Evolutionary conservation across 2,113 vertebrate genomes (phyloP).

Genomic region (Galemys pyrenaicus): DNA sequence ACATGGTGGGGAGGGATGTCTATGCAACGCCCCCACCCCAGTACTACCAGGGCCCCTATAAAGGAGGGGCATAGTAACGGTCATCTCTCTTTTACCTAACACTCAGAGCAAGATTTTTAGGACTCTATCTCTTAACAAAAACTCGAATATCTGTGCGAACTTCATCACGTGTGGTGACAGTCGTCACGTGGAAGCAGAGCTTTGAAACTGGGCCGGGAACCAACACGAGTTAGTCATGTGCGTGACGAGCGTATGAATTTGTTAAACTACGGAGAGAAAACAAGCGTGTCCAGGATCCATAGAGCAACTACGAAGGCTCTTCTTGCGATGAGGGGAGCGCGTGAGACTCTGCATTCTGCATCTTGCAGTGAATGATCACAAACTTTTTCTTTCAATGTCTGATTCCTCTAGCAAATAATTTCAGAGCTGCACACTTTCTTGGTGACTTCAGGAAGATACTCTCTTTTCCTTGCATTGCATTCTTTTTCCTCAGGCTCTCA

Average conservation of each 20-base stretch:
- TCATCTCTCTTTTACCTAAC: neutral
- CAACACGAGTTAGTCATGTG: neutral
- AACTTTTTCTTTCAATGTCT: neutral
- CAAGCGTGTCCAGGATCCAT: neutral
- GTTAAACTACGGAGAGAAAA: neutral
- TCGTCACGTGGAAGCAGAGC: neutral
- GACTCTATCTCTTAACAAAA: neutral
- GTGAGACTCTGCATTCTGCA: neutral
- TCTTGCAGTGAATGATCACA: neutral
- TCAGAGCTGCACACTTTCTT: neutral
- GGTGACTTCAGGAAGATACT: neutral
- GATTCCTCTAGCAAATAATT: neutral
- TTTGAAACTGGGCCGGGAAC: neutral
- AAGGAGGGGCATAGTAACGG: neutral
- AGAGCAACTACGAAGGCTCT: neutral
- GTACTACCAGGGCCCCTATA: accelerated
- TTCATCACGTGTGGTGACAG: neutral
- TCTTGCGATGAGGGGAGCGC: neutral
- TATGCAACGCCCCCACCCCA: too few species aligned
- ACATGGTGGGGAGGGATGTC: accelerated
- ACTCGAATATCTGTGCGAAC: neutral
- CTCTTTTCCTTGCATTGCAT: neutral
- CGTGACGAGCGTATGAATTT: neutral
- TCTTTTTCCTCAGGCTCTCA: neutral
- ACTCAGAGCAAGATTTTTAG: neutral